These are phyloP conservation scores for Hippopotamus amphibius DNA, from an alignment of 2,113 vertebrate genomes.

Conservation along the genomic window DNA sequence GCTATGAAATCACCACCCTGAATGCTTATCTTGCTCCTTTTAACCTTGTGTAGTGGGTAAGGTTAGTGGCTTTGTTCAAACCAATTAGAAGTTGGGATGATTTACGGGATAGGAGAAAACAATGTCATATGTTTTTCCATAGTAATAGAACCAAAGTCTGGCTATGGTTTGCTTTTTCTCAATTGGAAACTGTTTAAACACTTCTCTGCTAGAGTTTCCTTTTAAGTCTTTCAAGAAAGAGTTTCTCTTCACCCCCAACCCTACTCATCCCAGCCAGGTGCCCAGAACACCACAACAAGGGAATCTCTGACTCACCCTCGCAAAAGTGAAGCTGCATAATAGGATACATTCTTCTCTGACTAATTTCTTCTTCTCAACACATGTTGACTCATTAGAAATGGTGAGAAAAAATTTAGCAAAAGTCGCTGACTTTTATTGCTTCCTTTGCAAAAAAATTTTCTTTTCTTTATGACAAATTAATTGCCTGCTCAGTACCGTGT, in stretches of 20 bases:
- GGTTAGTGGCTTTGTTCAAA: background rate
- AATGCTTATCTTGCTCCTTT: slow-evolving; percentile 21
- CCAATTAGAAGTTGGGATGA: background rate
- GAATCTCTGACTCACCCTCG: slow-evolving; percentile 71
- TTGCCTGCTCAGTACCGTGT: slow-evolving; percentile 37
- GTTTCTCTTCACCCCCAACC: slow-evolving; percentile 25
- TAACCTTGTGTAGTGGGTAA: background rate
- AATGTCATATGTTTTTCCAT: background rate
- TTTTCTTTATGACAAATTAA: slow-evolving; percentile 74
- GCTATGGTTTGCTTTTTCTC: slow-evolving; percentile 10
- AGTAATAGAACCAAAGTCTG: background rate
- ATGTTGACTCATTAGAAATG: slow-evolving; percentile 80
- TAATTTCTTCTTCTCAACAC: slow-evolving; percentile 77
- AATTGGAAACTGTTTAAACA: slow-evolving; percentile 24
- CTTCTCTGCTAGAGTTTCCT: slow-evolving; percentile 45
- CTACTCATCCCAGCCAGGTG: slow-evolving; percentile 55
- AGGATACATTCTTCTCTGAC: slow-evolving; percentile 73
- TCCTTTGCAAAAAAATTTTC: slow-evolving; percentile 57
- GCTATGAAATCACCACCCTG: background rate
- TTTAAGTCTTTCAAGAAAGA: slow-evolving; percentile 62
- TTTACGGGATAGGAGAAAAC: background rate
- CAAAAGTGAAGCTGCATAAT: slow-evolving; percentile 66
- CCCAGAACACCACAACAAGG: slow-evolving; percentile 38
- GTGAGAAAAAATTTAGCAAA: slow-evolving; percentile 79
- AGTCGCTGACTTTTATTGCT: slow-evolving; percentile 76